Evolutionary conservation across 2,888 invertebrate genomes (phyloP).

Genomic region (Cryptosula pallasiana): DNA sequence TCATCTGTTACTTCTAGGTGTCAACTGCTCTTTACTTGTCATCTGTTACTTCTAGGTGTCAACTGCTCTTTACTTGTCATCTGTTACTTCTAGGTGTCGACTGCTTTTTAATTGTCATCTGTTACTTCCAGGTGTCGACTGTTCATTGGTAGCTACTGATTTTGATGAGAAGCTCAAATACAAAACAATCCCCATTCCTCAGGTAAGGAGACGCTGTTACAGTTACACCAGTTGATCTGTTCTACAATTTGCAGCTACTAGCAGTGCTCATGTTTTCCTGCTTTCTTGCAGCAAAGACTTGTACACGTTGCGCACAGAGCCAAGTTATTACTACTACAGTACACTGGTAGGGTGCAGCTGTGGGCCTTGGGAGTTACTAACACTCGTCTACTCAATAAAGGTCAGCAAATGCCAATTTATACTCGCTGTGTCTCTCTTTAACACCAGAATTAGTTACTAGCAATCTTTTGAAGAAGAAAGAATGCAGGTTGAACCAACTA

Average conservation of each 20-base stretch:
- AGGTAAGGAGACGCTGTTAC: neutral
- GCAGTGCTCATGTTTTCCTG: constrained; percentile 25
- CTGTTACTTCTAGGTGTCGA: too few species aligned
- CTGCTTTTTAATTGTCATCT: too few species aligned
- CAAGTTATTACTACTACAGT: constrained; percentile 50
- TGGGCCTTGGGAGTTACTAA: constrained; percentile 57
- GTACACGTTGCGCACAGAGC: constrained; percentile 44
- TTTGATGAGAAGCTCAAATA: constrained; percentile 23
- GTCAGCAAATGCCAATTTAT: too few species aligned
- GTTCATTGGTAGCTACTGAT: constrained; percentile 28
- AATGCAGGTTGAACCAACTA: too few species aligned
- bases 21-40: too few species aligned
- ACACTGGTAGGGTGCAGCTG: constrained; percentile 50
- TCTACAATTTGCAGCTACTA: neutral
- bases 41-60: too few species aligned
- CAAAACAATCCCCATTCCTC: constrained; percentile 25
- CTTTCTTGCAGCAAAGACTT: constrained; percentile 31
- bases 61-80: too few species aligned
- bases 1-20: too few species aligned
- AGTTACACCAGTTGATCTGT: neutral
- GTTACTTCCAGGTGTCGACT: constrained; percentile 33
- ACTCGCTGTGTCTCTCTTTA: too few species aligned
- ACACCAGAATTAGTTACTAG: too few species aligned
- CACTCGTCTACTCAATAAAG: constrained; percentile 33
- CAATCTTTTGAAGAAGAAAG: too few species aligned